Evolutionary conservation across 2,113 vertebrate genomes (phyloP).

Genomic region (Petromus typicus): DNA sequence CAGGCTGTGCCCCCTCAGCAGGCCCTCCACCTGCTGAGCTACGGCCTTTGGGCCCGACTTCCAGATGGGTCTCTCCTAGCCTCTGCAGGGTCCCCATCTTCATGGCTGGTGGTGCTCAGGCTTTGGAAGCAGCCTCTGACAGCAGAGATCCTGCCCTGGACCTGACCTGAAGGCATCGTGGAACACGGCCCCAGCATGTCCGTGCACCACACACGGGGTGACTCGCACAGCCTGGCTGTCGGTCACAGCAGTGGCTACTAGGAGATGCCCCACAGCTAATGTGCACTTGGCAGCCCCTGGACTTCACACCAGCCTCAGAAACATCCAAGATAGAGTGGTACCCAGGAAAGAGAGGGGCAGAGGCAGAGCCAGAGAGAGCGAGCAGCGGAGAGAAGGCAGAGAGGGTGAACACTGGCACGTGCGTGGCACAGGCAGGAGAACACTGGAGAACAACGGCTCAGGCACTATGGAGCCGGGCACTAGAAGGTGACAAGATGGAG

Average conservation of each 20-base stretch:
- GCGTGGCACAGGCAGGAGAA: background rate
- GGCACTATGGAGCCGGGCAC: background rate
- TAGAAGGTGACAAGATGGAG: background rate
- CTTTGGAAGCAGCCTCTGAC: background rate
- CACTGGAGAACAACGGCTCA: background rate
- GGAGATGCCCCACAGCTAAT: background rate
- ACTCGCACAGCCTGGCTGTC: rapidly evolving
- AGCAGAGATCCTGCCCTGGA: background rate
- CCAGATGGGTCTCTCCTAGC: background rate
- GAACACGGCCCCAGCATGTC: background rate
- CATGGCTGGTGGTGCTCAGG: background rate
- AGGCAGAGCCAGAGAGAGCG: slow-evolving; percentile 23
- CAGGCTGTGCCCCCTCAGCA: background rate
- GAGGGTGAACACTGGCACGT: background rate
- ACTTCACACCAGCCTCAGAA: background rate
- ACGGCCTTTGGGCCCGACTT: background rate
- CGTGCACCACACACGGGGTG: rapidly evolving
- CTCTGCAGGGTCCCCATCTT: background rate
- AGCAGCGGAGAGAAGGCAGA: background rate
- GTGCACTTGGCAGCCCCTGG: background rate
- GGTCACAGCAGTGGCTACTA: background rate
- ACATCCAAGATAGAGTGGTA: background rate
- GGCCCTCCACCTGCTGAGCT: background rate
- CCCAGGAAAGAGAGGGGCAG: background rate
- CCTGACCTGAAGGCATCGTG: background rate